These are phyloP conservation scores for Troides helena DNA, from an alignment of 2,888 invertebrate genomes.

Conservation along the genomic window DNA sequence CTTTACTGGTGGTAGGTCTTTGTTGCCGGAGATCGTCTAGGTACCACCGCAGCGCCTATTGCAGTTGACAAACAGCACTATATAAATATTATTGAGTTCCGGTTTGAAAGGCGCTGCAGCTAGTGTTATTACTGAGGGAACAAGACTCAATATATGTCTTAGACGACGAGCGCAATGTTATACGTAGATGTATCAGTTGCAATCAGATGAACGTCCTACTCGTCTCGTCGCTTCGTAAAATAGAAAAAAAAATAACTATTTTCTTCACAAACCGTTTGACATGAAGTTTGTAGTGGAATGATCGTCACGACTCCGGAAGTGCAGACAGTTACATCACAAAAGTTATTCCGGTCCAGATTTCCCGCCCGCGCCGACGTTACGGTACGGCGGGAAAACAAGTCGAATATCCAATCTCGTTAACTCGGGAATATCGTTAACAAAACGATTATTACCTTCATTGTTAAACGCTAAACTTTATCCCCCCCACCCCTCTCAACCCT, in stretches of 20 bases:
- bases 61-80: too few species aligned
- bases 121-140: too few species aligned
- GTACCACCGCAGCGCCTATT: too few species aligned
- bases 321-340: not conserved
- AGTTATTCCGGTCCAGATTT: not conserved
- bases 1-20: too few species aligned
- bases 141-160: too few species aligned
- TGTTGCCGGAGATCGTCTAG: too few species aligned
- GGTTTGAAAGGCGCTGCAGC: too few species aligned
- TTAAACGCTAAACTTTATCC: slow-evolving; percentile 23
- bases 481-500: not conserved
- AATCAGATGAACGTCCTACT: too few species aligned
- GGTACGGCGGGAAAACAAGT: not conserved
- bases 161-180: too few species aligned
- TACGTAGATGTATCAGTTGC: too few species aligned
- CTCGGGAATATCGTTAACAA: slow-evolving; percentile 13
- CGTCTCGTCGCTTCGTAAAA: too few species aligned
- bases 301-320: not conserved
- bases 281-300: not conserved
- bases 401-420: slow-evolving; percentile 20
- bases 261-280: not conserved
- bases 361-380: not conserved
- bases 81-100: too few species aligned
- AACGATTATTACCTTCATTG: slow-evolving; percentile 28
- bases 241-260: not conserved